These are phyloP conservation scores for Galago senegalensis DNA, from an alignment of 2,797 vertebrate species.

Conservation along the genomic window DNA sequence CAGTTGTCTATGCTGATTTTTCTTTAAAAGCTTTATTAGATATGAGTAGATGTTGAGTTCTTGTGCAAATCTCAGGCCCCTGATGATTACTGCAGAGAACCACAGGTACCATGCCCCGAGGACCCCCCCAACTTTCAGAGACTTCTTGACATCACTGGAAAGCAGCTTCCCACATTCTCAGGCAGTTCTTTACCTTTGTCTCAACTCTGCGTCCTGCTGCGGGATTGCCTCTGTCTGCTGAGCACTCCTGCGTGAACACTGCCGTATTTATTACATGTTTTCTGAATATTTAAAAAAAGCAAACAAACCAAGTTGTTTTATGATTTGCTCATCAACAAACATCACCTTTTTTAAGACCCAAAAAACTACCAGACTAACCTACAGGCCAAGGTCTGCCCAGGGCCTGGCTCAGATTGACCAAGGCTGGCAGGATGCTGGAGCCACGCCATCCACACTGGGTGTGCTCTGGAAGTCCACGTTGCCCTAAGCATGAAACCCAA, in stretches of 20 bases:
- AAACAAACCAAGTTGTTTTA: not conserved
- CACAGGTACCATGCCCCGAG: too few species aligned
- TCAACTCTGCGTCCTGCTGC: not conserved
- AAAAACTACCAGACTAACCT: not conserved
- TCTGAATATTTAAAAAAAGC: not conserved
- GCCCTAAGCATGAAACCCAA: too few species aligned
- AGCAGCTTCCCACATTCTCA: rapidly evolving
- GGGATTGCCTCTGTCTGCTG: not conserved
- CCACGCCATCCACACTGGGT: rapidly evolving
- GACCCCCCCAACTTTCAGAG: not conserved
- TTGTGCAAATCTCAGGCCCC: not conserved
- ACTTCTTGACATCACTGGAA: too few species aligned
- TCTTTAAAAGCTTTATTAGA: not conserved
- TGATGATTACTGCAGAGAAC: not conserved
- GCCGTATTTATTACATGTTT: not conserved
- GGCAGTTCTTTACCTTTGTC: not conserved
- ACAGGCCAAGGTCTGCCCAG: not conserved
- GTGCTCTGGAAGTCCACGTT: not conserved
- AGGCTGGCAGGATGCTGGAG: not conserved
- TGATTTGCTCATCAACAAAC: not conserved
- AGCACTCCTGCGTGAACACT: not conserved
- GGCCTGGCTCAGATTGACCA: not conserved
- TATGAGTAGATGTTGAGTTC: not conserved
- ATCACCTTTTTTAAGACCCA: too few species aligned
- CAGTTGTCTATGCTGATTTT: not conserved